Percentiles rank a stretch among this genome's conserved stretches.
Evolutionary conservation across 2,113 vertebrate species (phyloP).

Genomic region (Caranx ignobilis): DNA sequence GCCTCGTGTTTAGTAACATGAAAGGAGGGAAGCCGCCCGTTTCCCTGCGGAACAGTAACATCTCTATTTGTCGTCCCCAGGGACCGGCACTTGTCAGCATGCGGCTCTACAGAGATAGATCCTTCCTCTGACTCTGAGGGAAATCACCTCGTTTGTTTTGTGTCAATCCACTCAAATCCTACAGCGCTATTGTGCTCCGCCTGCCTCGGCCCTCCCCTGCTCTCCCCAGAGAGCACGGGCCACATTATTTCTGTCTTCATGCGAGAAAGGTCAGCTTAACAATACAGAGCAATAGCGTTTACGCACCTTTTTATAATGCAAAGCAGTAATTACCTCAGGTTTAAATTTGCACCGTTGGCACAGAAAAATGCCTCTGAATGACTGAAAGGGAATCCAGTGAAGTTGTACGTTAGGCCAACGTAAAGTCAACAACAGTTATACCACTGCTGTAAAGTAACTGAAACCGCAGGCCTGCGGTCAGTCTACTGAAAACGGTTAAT

Average conservation of each 20-base stretch:
- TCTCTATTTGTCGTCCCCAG: slow-evolving; percentile 80
- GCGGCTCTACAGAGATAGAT: slow-evolving; percentile 64
- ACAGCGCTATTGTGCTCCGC: slow-evolving; percentile 54
- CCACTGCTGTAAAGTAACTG: neutral
- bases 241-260: slow-evolving; percentile 13
- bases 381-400: neutral
- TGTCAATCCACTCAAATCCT: slow-evolving; percentile 79
- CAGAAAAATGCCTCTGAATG: neutral
- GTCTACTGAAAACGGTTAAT: neutral
- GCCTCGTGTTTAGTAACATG: slow-evolving; percentile 67
- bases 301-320: slow-evolving; percentile 9
- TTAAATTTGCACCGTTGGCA: neutral
- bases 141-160: slow-evolving; percentile 79
- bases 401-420: neutral
- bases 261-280: slow-evolving; percentile 46
- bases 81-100: slow-evolving; percentile 73
- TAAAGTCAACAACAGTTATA: neutral
- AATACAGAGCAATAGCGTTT: slow-evolving; percentile 15
- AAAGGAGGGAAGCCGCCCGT: slow-evolving; percentile 62
- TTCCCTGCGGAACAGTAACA: slow-evolving; percentile 74
- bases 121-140: slow-evolving; percentile 67
- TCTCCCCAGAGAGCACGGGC: slow-evolving; percentile 46
- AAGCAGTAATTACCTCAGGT: neutral
- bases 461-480: neutral
- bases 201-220: slow-evolving; percentile 39